A percentile compares a stretch with the other conserved stretches of the same genome.
Evolutionary conservation across 1,140 invertebrate species (phyloP).

Genomic region (Pomacea maculata): DNA sequence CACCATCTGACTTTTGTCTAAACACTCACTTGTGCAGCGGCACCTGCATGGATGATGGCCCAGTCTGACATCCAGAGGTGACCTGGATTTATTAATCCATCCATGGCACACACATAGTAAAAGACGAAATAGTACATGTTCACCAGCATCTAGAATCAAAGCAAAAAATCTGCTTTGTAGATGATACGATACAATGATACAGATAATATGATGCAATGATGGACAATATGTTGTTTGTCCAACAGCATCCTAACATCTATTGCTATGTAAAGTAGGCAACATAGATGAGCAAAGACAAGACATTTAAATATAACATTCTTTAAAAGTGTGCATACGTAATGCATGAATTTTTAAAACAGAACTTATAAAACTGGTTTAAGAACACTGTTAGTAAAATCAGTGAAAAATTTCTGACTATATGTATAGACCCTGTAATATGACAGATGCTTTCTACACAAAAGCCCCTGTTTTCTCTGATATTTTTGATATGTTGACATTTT

Average conservation of each 20-base stretch:
- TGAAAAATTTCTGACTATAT: no score
- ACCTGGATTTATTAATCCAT: conserved; percentile 39
- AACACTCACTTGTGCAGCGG: conserved; percentile 49
- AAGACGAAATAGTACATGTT: conserved; percentile 44
- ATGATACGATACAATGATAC: not conserved
- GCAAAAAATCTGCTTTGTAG: conserved; percentile 13
- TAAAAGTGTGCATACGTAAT: not conserved
- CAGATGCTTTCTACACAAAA: not conserved
- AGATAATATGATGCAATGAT: not conserved
- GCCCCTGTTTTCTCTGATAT: not conserved
- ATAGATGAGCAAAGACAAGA: no score
- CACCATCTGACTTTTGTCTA: no score
- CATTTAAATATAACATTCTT: not conserved
- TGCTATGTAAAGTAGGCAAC: no score
- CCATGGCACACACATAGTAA: conserved; percentile 43
- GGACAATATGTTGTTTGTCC: no score
- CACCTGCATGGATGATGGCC: conserved; percentile 52
- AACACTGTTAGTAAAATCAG: no score
- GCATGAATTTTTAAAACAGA: not conserved
- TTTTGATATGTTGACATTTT: not conserved
- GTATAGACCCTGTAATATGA: no score
- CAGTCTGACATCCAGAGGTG: conserved; percentile 50
- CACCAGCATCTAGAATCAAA: conserved; percentile 41
- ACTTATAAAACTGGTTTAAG: not conserved
- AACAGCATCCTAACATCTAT: no score